These are phyloP conservation scores for Agrochola macilenta DNA, from an alignment of 2,888 invertebrate species.

Conservation along the genomic window DNA sequence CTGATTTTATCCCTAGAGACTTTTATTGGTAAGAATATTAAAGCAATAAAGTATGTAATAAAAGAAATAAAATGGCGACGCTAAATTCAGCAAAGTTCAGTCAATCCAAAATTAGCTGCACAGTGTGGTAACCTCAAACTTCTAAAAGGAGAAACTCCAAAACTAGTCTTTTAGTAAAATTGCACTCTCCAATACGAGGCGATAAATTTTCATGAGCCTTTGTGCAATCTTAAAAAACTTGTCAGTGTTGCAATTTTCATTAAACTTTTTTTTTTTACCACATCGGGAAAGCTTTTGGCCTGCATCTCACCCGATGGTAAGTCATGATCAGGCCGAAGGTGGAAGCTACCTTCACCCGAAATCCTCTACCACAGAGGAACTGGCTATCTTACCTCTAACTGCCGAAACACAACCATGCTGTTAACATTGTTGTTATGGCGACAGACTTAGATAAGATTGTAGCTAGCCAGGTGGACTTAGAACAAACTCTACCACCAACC, in stretches of 20 bases:
- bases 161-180: slow-evolving; percentile 28
- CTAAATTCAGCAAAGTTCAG: slow-evolving; percentile 21
- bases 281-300: too few relatives aligned
- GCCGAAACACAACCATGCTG: too few relatives aligned
- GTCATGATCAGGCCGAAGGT: too few relatives aligned
- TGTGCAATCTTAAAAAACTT: slow-evolving; percentile 9
- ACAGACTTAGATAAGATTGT: too few relatives aligned
- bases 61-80: neutral
- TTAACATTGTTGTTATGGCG: too few relatives aligned
- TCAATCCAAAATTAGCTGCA: slow-evolving; percentile 16
- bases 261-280: neutral
- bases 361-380: too few relatives aligned
- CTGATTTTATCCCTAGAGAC: neutral
- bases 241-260: slow-evolving; percentile 24
- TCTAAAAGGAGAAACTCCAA: slow-evolving; percentile 12
- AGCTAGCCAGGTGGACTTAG: too few relatives aligned
- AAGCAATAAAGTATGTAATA: neutral
- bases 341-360: too few relatives aligned
- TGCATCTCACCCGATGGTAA: too few relatives aligned
- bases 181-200: neutral
- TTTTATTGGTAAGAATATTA: neutral
- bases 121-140: slow-evolving; percentile 2
- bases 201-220: slow-evolving; percentile 11
- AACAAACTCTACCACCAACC: too few relatives aligned
- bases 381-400: too few relatives aligned